A percentile compares a stretch with the other conserved stretches of the same genome.
These are phyloP conservation scores for rat (Rattus norvegicus) DNA, from an alignment of 2,113 vertebrate genomes.

Conservation along the genomic window GRCr8 NC_086026.1:67648001-67648500, in stretches of 20 bases:
- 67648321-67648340: not conserved
- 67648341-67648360: not conserved
- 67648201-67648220: too few relatives aligned
- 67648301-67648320: not conserved
- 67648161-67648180: too few relatives aligned
- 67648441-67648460: not conserved
- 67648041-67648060: too few relatives aligned
- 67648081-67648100: too few relatives aligned
- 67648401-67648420: not conserved
- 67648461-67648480: not conserved
- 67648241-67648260: not conserved
- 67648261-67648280: not conserved
- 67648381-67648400: not conserved
- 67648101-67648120: too few relatives aligned
- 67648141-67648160: too few relatives aligned
- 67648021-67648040: too few relatives aligned
- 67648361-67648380: not conserved
- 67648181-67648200: not conserved
- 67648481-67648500: not conserved
- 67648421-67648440: not conserved
- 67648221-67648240: not conserved
- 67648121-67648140: too few relatives aligned
- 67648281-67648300: not conserved
- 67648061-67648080: too few relatives aligned
- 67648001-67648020: too few relatives aligned